These are phyloP conservation scores for Nannospalax galili DNA, from an alignment of 2,113 vertebrate species.

Conservation along the genomic window DNA sequence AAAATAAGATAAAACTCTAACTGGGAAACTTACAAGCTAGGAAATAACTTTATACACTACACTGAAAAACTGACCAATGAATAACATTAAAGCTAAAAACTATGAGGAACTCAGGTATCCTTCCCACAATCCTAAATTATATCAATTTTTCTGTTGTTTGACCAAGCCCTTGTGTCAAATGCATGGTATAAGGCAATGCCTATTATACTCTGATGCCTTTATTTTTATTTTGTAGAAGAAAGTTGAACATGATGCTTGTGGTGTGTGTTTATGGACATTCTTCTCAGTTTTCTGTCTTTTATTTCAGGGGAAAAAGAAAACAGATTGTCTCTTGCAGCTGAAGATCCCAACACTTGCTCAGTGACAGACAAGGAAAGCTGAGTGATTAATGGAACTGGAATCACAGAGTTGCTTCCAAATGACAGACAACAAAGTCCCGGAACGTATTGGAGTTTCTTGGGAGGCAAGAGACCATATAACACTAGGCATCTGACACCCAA, in stretches of 20 bases:
- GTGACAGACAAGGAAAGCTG: background rate
- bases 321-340: background rate
- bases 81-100: background rate
- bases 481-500: background rate
- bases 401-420: background rate
- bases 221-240: slow-evolving; percentile 34
- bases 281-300: slow-evolving; percentile 18
- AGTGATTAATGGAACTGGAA: background rate
- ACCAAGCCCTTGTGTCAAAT: background rate
- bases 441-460: background rate
- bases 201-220: background rate
- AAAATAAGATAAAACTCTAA: background rate
- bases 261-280: background rate
- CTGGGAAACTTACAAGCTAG: no score
- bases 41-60: background rate
- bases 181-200: background rate
- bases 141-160: background rate
- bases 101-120: background rate
- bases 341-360: background rate
- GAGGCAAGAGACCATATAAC: background rate
- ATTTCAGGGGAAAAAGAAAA: background rate
- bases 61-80: background rate
- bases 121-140: background rate
- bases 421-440: background rate
- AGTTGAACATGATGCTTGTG: background rate